Evolutionary conservation across 2,888 invertebrate genomes (phyloP).

Genomic region (Drosophila incognita): DNA sequence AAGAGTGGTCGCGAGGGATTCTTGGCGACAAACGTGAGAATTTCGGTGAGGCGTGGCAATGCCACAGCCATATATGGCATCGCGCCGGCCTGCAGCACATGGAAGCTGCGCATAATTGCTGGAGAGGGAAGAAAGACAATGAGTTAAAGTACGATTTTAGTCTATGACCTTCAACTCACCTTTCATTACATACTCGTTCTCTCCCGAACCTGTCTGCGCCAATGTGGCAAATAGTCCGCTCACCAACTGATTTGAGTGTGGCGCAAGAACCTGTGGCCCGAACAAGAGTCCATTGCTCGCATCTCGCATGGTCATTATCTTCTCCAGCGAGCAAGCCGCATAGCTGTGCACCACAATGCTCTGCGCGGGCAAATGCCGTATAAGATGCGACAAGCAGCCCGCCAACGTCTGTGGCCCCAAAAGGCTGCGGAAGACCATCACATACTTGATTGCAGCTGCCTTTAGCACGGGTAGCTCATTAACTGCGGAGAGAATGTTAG

Average conservation of each 20-base stretch:
- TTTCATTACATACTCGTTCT: conserved; percentile 99
- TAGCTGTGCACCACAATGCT: conserved; percentile 97
- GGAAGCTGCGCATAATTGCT: conserved; percentile 95
- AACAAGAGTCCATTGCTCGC: conserved; percentile 86
- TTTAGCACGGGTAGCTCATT: conserved; percentile 95
- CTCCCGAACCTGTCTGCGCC: conserved; percentile 90
- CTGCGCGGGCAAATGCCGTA: conserved; percentile 90
- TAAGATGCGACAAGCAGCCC: conserved; percentile 91
- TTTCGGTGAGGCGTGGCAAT: conserved; percentile 93
- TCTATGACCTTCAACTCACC: conserved; percentile 58
- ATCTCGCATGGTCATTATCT: conserved; percentile 91
- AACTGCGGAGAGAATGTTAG: conserved; percentile 86
- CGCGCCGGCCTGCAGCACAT: conserved; percentile 91
- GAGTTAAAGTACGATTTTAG: not conserved
- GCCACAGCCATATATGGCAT: conserved; percentile 92
- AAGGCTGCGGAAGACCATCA: conserved; percentile 97
- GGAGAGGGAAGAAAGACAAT: not conserved
- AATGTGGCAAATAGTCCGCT: conserved; percentile 91
- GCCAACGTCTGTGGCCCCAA: conserved; percentile 92
- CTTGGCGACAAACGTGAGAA: conserved; percentile 92
- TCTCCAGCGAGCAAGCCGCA: conserved; percentile 96
- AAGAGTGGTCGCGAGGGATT: conserved; percentile 99
- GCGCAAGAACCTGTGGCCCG: conserved; percentile 87
- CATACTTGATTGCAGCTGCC: conserved; percentile 97
- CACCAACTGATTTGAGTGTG: conserved; percentile 89